These are phyloP conservation scores for Drosophila nigritarsus DNA, from an alignment of 2,888 invertebrate genomes.

Conservation along the genomic window DNA sequence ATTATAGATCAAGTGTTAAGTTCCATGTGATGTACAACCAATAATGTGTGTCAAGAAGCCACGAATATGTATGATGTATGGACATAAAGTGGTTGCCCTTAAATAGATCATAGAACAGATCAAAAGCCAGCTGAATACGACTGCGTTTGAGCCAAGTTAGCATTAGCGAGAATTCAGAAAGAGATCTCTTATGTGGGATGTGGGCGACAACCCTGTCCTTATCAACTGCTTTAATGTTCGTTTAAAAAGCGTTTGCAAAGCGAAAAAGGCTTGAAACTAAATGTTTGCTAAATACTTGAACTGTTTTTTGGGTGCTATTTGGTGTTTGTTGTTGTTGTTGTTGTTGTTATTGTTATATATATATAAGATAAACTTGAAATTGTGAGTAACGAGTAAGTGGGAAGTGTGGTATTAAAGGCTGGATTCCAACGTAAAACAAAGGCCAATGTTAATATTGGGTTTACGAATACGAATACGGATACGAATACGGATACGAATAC, in stretches of 20 bases:
- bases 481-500: conserved; percentile 29
- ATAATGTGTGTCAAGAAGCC: background rate
- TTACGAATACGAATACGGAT: conserved; percentile 33
- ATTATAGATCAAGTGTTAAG: background rate
- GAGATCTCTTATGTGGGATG: background rate
- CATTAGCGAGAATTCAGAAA: too few species aligned
- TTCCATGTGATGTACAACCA: background rate
- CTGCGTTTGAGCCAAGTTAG: background rate
- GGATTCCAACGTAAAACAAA: conserved; percentile 27
- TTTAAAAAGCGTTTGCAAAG: conserved; percentile 19
- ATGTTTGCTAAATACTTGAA: background rate
- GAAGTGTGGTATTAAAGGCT: conserved; percentile 26
- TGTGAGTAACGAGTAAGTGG: background rate
- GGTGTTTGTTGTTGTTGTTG: background rate
- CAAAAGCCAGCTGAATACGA: background rate
- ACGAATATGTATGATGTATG: too few species aligned
- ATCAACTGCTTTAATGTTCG: background rate
- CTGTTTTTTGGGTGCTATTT: background rate
- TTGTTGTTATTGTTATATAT: background rate
- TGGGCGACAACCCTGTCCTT: background rate
- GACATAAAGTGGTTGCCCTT: too few species aligned
- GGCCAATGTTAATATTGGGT: conserved; percentile 44
- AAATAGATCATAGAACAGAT: background rate
- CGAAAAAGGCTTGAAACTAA: background rate
- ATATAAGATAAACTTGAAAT: conserved; percentile 7